Conservation (phyloP, 2,797 vertebrate species). For the Champsocephalus gunnari region DNA sequence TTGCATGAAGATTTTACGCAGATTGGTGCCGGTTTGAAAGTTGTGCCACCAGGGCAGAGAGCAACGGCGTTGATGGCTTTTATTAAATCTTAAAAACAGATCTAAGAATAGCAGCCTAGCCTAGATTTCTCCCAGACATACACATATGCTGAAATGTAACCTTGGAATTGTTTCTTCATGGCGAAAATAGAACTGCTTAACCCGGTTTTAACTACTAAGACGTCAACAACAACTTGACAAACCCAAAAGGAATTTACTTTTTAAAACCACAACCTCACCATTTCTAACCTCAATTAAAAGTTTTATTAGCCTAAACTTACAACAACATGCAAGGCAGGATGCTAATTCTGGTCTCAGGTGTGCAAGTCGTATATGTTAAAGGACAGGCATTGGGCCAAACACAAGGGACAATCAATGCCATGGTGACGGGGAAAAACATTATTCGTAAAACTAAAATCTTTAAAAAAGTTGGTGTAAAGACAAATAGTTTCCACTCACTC, state of each 20-base stretch:
- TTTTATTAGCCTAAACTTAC: not conserved
- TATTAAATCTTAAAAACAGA: no score
- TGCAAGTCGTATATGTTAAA: not conserved
- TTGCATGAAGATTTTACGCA: not conserved
- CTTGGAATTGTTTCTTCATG: no score
- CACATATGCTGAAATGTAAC: no score
- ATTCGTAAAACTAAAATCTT: not conserved
- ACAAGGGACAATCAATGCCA: not conserved
- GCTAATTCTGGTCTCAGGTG: slow-evolving; percentile 3
- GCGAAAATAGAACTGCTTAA: no score
- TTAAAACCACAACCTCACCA: slow-evolving; percentile 9
- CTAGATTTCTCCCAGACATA: no score
- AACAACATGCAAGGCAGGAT: not conserved
- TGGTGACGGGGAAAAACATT: not conserved
- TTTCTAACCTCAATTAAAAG: slow-evolving; percentile 12
- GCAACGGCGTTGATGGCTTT: not conserved
- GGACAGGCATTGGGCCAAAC: not conserved
- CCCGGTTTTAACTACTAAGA: not conserved
- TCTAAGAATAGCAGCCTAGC: no score
- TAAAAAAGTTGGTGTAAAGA: slow-evolving; percentile 1
- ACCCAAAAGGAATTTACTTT: not conserved
- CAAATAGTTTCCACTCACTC: slow-evolving; percentile 27
- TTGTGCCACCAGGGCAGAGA: not conserved
- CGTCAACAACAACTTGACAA: not conserved
- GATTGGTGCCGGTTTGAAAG: not conserved